Percentiles rank a stretch among this genome's conserved stretches.
These are phyloP conservation scores for Neopipo cinnamomea DNA, from an alignment of 2,113 vertebrate species.

Conservation along the genomic window DNA sequence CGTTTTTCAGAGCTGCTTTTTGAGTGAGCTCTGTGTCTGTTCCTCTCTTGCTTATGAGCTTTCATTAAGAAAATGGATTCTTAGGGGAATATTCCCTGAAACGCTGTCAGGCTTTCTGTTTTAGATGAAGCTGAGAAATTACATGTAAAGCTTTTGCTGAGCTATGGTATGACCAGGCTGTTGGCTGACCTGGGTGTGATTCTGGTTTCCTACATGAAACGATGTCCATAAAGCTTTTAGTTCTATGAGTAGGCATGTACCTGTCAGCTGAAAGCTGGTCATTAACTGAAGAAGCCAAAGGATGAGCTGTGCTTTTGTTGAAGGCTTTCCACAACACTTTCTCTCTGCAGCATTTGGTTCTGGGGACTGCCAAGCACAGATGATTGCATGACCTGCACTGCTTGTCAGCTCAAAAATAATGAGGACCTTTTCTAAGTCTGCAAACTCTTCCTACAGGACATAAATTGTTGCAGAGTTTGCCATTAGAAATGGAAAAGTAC, in stretches of 20 bases:
- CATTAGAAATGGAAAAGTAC: slow-evolving; percentile 25
- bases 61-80: not conserved
- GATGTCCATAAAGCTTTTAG: not conserved
- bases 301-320: not conserved
- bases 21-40: not conserved
- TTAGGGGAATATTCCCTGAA: not conserved
- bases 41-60: not conserved
- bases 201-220: not conserved
- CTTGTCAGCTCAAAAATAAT: not conserved
- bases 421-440: not conserved
- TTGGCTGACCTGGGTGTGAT: not conserved
- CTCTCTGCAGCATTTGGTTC: not conserved
- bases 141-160: not conserved
- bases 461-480: not conserved
- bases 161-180: not conserved
- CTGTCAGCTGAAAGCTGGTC: not conserved
- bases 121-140: not conserved
- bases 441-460: slow-evolving; percentile 7
- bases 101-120: not conserved
- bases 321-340: not conserved
- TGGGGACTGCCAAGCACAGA: not conserved
- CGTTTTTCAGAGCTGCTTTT: not conserved
- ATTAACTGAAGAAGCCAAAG: not conserved
- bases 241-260: not conserved
- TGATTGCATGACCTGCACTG: not conserved